Evolutionary conservation across 2,113 vertebrate genomes (phyloP).

Genomic region (Chionodraco myersi): DNA sequence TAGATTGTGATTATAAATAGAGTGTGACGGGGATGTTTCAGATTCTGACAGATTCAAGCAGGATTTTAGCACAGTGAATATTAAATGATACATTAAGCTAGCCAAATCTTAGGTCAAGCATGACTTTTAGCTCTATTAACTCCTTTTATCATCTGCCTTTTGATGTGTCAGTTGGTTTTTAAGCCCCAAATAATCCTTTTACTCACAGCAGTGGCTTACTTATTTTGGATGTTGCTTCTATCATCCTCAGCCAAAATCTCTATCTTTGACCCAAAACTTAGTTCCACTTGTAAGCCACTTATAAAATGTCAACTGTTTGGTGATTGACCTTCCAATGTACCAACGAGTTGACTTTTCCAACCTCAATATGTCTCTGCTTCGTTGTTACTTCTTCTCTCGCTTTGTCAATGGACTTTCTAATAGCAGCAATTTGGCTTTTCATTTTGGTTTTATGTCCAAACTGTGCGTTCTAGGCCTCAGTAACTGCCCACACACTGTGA

Average conservation of each 20-base stretch:
- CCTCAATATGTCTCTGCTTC: constrained; percentile 4
- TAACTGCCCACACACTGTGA: constrained; percentile 26
- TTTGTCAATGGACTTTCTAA: constrained; percentile 30
- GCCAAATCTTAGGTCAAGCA: constrained; percentile 31
- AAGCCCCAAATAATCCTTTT: constrained; percentile 49
- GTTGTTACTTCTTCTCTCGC: background rate
- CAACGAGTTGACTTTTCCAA: constrained; percentile 11
- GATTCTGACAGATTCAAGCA: constrained; percentile 30
- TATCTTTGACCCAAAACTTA: constrained; percentile 37
- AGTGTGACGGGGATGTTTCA: background rate
- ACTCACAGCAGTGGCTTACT: constrained; percentile 19
- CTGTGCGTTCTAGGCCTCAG: constrained; percentile 4
- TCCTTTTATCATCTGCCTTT: constrained; percentile 26
- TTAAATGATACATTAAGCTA: constrained; percentile 27
- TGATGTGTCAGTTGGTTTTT: constrained; percentile 48
- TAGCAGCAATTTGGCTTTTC: constrained; percentile 10
- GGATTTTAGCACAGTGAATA: constrained; percentile 12
- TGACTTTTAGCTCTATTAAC: constrained; percentile 45
- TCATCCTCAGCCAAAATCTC: constrained; percentile 24
- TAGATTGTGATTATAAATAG: constrained; percentile 5
- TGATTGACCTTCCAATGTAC: constrained; percentile 36
- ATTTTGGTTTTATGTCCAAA: constrained; percentile 9
- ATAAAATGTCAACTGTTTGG: constrained; percentile 58
- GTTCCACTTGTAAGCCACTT: constrained; percentile 42
- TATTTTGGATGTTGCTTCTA: constrained; percentile 33